These are phyloP conservation scores for Drosophila funebris DNA, from an alignment of 1,140 invertebrate species.

Conservation along the genomic window DNA sequence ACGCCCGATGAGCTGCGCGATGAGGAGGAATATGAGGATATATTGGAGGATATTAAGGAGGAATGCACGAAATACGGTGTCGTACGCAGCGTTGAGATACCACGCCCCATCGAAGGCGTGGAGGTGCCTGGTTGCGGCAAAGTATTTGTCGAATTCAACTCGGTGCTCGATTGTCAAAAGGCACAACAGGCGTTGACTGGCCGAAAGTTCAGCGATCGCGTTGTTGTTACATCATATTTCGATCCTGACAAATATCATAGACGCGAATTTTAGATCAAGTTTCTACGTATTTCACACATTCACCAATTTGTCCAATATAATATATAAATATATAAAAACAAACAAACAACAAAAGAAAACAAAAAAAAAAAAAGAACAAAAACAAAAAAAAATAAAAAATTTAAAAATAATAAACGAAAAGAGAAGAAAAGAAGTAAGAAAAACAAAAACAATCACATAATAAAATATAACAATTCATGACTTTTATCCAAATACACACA, in stretches of 20 bases:
- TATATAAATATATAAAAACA: slow-evolving; percentile 29
- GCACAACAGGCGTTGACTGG: slow-evolving; percentile 99
- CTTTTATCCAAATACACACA: slow-evolving; percentile 42
- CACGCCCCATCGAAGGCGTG: slow-evolving; percentile 97
- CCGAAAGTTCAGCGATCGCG: slow-evolving; percentile 98
- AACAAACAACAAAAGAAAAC: background rate
- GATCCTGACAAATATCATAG: slow-evolving; percentile 99
- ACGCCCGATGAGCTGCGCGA: slow-evolving; percentile 98
- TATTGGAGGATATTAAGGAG: slow-evolving; percentile 98
- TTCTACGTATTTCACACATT: slow-evolving; percentile 72
- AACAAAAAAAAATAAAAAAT: too few species aligned
- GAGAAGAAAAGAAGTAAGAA: background rate
- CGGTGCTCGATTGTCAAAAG: slow-evolving; percentile 98
- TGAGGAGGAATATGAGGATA: slow-evolving; percentile 99
- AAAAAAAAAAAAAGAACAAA: background rate
- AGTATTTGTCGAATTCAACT: slow-evolving; percentile 99
- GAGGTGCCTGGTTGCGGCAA: slow-evolving; percentile 99
- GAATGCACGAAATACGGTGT: slow-evolving; percentile 99
- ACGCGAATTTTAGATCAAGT: slow-evolving; percentile 94
- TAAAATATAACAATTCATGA: slow-evolving; percentile 50
- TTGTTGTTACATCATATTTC: slow-evolving; percentile 99
- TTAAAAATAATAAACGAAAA: background rate
- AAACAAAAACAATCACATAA: slow-evolving; percentile 33
- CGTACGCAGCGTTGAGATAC: slow-evolving; percentile 98
- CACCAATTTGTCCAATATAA: slow-evolving; percentile 65